Conservation (phyloP, 1,140 invertebrate genomes). For the Luehdorfia chinensis region DNA sequence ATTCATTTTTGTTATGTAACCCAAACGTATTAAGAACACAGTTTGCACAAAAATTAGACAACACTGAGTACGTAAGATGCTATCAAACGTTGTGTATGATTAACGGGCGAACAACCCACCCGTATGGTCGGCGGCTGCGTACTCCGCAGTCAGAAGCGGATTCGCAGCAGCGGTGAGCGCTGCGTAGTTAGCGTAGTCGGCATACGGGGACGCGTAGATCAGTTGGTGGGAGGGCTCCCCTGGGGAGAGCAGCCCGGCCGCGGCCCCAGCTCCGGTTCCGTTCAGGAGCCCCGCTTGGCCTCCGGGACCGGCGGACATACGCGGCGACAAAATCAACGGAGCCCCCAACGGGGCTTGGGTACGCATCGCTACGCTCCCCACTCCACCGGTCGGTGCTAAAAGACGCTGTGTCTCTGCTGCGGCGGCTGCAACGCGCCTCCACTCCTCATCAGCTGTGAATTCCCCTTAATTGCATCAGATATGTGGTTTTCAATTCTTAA, state of each 20-base stretch:
- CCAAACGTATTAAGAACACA: no score
- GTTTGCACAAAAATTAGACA: no score
- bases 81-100: constrained; percentile 52
- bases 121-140: constrained; percentile 91
- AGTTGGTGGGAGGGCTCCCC: constrained; percentile 83
- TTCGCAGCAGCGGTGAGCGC: constrained; percentile 86
- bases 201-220: constrained; percentile 87
- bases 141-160: constrained; percentile 88
- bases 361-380: constrained; percentile 80
- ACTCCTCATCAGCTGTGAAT: constrained; percentile 85
- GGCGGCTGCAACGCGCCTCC: constrained; percentile 83
- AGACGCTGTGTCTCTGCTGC: constrained; percentile 87
- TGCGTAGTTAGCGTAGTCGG: constrained; percentile 91
- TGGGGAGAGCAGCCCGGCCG: constrained; percentile 78
- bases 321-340: constrained; percentile 91
- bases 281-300: constrained; percentile 85
- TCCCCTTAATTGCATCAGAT: constrained; percentile 38
- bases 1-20: no score
- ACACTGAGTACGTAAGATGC: no score
- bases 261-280: constrained; percentile 77
- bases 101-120: constrained; percentile 95
- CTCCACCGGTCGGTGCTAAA: constrained; percentile 78
- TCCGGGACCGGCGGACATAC: constrained; percentile 87
- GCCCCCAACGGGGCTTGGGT: constrained; percentile 86
- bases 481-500: background rate